Percentiles rank a stretch among this genome's conserved stretches.
phyloP scores from a whole-genome alignment of 2,888 invertebrate genomes.

The Aethes cnicana region DNA sequence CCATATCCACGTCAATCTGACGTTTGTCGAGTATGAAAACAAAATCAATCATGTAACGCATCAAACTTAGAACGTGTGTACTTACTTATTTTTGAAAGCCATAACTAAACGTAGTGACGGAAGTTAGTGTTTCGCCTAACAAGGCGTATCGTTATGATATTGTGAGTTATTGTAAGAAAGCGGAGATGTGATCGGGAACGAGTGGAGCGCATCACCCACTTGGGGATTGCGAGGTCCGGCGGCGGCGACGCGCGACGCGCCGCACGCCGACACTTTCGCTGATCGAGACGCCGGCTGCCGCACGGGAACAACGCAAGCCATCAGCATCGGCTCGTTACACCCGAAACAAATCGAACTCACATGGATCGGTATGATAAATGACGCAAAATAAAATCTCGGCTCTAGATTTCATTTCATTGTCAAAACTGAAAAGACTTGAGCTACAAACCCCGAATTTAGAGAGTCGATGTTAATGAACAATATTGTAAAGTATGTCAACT shows the following conservation, averaged over 20 bases:
- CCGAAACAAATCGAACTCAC: constrained; percentile 16
- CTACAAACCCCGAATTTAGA: neutral
- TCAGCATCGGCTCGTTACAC: too few relatives aligned
- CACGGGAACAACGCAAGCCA: constrained; percentile 25
- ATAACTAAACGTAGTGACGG: too few relatives aligned
- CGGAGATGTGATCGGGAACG: constrained; percentile 51
- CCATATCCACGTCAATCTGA: too few relatives aligned
- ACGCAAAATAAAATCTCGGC: too few relatives aligned
- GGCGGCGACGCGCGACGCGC: constrained; percentile 34
- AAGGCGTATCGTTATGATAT: constrained; percentile 45
- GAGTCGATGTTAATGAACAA: constrained; percentile 9
- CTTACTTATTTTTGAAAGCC: too few relatives aligned
- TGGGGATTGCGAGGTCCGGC: constrained; percentile 39
- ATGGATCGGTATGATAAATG: constrained; percentile 21
- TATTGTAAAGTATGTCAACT: constrained; percentile 27
- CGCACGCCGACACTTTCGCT: constrained; percentile 61
- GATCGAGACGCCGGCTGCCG: constrained; percentile 35
- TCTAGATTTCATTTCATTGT: neutral
- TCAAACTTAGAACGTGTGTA: too few relatives aligned
- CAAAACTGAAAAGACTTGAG: neutral
- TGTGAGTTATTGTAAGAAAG: constrained; percentile 58
- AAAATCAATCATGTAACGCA: too few relatives aligned
- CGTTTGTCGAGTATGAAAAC: too few relatives aligned
- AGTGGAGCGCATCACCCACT: constrained; percentile 70
- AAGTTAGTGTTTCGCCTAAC: constrained; percentile 38